These are phyloP conservation scores for Brachypodius melanocephalos DNA, from an alignment of 2,113 vertebrate species.

Conservation along the genomic window DNA sequence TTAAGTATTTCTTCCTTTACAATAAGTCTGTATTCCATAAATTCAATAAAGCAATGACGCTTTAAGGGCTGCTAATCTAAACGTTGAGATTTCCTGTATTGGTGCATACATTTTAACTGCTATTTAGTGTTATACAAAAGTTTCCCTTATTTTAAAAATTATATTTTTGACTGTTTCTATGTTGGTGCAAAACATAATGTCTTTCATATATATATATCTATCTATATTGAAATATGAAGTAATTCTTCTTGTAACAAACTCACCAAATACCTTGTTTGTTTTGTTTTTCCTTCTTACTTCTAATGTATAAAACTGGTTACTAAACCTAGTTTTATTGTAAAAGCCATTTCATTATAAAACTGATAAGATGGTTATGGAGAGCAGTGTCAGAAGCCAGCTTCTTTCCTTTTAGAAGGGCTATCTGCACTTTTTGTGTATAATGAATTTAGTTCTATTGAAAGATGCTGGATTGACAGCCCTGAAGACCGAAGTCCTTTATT, in stretches of 20 bases:
- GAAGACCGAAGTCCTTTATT: constrained; percentile 56
- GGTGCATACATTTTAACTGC: background rate
- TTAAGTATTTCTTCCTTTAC: background rate
- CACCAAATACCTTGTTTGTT: background rate
- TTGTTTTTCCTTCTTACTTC: background rate
- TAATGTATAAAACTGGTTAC: background rate
- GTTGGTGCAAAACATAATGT: background rate
- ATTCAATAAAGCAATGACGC: background rate
- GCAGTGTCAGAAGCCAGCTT: background rate
- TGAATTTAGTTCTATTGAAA: constrained; percentile 56
- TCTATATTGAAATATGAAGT: background rate
- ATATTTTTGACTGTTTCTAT: background rate
- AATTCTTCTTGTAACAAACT: background rate
- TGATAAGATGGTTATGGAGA: background rate
- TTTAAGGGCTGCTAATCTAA: background rate
- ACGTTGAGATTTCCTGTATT: background rate
- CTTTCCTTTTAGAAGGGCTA: background rate
- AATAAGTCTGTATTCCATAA: background rate
- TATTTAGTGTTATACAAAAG: background rate
- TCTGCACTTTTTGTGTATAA: constrained; percentile 1
- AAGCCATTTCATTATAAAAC: background rate
- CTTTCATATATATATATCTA: background rate
- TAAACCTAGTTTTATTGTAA: background rate
- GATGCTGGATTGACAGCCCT: constrained; percentile 60
- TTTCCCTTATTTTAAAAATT: background rate